These are phyloP conservation scores for Branchinecta lynchi DNA, from an alignment of 1,140 invertebrate genomes.

Conservation along the genomic window DNA sequence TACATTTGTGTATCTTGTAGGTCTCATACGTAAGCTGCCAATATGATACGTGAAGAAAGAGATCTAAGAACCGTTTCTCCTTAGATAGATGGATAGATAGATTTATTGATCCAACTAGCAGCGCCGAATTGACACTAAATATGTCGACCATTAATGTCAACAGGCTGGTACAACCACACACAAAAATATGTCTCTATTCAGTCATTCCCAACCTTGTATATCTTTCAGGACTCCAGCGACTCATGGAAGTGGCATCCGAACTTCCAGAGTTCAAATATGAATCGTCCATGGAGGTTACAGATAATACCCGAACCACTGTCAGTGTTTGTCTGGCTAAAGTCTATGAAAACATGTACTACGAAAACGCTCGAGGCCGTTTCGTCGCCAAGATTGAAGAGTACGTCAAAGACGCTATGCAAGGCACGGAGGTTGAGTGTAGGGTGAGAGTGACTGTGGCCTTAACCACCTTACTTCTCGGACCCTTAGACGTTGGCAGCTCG, in stretches of 20 bases:
- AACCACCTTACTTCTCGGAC: constrained; percentile 75
- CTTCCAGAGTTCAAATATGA: constrained; percentile 77
- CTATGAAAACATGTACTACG: constrained; percentile 89
- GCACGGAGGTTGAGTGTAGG: constrained; percentile 78
- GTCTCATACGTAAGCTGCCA: too few relatives aligned
- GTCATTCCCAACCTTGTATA: too few relatives aligned
- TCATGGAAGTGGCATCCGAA: constrained; percentile 79
- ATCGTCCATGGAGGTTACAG: constrained; percentile 71
- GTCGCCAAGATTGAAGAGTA: constrained; percentile 65
- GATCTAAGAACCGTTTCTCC: too few relatives aligned
- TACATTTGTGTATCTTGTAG: too few relatives aligned
- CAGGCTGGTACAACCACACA: not conserved
- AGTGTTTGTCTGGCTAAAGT: constrained; percentile 71
- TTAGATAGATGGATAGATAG: too few relatives aligned
- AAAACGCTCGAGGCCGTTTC: constrained; percentile 59
- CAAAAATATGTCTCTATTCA: constrained; percentile 14
- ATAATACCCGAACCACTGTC: constrained; percentile 67
- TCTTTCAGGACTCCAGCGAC: constrained; percentile 39
- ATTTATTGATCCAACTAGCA: too few relatives aligned
- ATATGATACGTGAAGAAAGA: too few relatives aligned
- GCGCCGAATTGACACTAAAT: too few relatives aligned
- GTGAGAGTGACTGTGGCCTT: constrained; percentile 71
- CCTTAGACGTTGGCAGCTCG: constrained; percentile 82
- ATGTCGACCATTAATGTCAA: too few relatives aligned
- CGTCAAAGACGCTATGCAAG: constrained; percentile 63